Conservation (phyloP, 2,113 vertebrate species). For the Dendrocopos noguchii region DNA sequence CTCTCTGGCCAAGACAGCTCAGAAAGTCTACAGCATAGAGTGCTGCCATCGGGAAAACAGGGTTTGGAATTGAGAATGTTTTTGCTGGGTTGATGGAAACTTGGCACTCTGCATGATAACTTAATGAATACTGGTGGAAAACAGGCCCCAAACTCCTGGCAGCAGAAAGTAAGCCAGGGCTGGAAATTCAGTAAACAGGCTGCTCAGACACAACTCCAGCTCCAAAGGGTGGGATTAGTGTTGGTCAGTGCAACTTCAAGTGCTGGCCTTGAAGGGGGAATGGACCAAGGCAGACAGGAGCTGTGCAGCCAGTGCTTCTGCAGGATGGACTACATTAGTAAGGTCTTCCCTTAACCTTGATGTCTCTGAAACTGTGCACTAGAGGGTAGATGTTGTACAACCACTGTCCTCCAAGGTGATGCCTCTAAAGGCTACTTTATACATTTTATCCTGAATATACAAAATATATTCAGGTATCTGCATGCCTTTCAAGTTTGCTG, state of each 20-base stretch:
- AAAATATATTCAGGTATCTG: background rate
- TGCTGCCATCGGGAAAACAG: background rate
- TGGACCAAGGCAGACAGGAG: background rate
- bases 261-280: background rate
- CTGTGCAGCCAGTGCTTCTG: background rate
- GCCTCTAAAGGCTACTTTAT: background rate
- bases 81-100: conserved; percentile 56
- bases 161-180: background rate
- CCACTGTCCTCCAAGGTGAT: background rate
- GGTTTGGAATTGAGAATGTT: conserved; percentile 42
- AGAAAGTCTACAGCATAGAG: background rate
- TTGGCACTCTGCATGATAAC: conserved; percentile 29
- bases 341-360: background rate
- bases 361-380: accelerated
- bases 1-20: background rate
- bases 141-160: conserved; percentile 37
- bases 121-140: conserved; percentile 57
- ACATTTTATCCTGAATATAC: background rate
- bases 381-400: background rate
- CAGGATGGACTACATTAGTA: accelerated
- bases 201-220: background rate
- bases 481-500: background rate
- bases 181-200: conserved; percentile 44
- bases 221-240: background rate
- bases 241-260: background rate